phyloP scores from a whole-genome alignment of 2,797 vertebrate genomes.

The Tarsius wallacei region DNA sequence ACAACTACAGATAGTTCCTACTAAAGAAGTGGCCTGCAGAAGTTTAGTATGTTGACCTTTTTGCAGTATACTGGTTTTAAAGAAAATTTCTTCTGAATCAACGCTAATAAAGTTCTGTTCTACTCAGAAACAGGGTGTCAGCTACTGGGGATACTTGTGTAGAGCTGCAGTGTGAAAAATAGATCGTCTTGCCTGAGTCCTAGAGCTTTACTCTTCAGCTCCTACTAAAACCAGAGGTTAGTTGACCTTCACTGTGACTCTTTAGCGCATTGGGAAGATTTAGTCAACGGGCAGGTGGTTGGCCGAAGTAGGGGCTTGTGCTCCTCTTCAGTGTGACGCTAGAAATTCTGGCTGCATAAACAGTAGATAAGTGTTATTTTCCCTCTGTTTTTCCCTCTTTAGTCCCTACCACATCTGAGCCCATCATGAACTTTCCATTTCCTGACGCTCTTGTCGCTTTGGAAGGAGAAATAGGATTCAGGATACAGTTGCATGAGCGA shows the following conservation, averaged over 20 bases:
- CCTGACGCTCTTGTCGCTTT: background rate
- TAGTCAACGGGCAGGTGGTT: background rate
- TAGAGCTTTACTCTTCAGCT: background rate
- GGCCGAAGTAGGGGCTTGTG: background rate
- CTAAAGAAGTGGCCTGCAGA: background rate
- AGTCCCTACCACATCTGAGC: background rate
- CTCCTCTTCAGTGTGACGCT: background rate
- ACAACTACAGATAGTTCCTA: background rate
- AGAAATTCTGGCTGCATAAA: background rate
- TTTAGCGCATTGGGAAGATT: fast-evolving
- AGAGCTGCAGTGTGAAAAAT: background rate
- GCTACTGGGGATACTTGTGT: background rate
- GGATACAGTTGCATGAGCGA: background rate
- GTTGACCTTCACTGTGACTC: background rate
- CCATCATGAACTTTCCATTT: background rate
- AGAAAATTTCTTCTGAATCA: background rate
- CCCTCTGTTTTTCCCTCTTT: background rate
- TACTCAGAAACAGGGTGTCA: background rate
- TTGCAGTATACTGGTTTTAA: background rate
- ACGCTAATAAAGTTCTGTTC: background rate
- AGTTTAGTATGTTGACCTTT: background rate
- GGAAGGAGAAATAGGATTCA: background rate
- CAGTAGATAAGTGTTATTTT: background rate
- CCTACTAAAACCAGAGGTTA: background rate
- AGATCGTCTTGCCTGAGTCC: background rate